Base-by-base conservation (phyloP, 2,888 invertebrate genomes). In the Cryptocephalus moraei region DNA sequence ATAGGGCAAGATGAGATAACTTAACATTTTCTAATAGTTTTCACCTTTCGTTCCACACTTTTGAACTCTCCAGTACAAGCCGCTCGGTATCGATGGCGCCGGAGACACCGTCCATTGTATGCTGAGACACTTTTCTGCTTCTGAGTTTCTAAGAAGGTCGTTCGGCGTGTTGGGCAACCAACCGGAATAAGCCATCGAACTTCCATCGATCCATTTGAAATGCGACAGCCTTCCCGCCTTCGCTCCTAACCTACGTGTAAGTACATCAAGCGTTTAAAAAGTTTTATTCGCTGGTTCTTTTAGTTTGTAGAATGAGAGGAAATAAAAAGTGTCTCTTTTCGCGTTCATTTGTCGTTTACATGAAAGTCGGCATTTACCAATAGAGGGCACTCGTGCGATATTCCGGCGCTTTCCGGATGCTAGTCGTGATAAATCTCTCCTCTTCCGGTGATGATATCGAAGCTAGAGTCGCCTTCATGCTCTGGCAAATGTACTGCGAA, bases 331-430 rank as follows among this genome's bases (percentile, higher is more conserved):
- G 2, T 22, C 22, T 2, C 6, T 22, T 22, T 22, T 22, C 22
- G 22, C 3, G 3, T 6, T 22, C 22, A 22, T 22, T 22, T 22
- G 22, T 22, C 2, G 22, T 22, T 22, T 22, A 22, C 3, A 4
- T 2, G 22, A 22, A 22, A 41, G 32, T 12, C 8, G 10, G 13
- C 13, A 51, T 54, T 54, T 44, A 57, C 87, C 86, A 87, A 72
- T 86, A 86, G 47, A 83, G 74, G 2, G 81, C 75, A 51, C 81
- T 82, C 49, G 84, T 82, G 62, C 82, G 78, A 69, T 85, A 86
- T 57, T 86, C 85, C 43, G 76, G 74, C 61, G 80, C 79, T 63
- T 80, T 80, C 39, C 85, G 73, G 49, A 87, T 81, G 51, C 79
- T 81, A 10, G 80, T 72, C 8, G 81, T 79, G 13, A 87, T 74